Evolutionary conservation across 2,797 vertebrate species (phyloP).

Genomic region (Zalophus californianus): DNA sequence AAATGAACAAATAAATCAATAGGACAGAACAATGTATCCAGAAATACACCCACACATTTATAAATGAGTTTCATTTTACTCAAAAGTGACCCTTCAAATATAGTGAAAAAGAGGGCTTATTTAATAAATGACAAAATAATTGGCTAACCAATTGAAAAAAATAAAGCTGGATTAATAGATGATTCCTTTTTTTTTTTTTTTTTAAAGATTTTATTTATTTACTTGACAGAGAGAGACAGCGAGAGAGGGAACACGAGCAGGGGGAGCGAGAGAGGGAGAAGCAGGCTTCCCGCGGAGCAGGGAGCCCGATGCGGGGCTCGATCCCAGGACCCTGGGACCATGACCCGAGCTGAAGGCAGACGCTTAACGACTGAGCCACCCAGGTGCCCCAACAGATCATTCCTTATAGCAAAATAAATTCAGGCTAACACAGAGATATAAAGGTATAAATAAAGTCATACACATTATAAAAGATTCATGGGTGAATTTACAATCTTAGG

Average conservation of each 20-base stretch:
- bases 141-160: background rate
- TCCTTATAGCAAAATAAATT: background rate
- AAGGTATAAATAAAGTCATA: background rate
- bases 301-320: no score
- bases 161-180: background rate
- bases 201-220: no score
- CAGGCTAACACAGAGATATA: background rate
- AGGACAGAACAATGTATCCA: background rate
- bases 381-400: background rate
- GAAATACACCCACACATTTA: background rate
- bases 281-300: no score
- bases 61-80: background rate
- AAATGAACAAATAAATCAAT: slow-evolving; percentile 9
- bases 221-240: no score
- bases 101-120: background rate
- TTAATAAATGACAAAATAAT: background rate
- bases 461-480: background rate
- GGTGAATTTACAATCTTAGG: background rate
- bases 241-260: no score
- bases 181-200: background rate
- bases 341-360: no score
- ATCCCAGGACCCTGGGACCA: no score
- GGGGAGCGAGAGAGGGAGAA: no score
- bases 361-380: no score
- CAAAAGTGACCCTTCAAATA: background rate